These are phyloP conservation scores for Philaenus spumarius DNA, from an alignment of 1,140 invertebrate genomes.

Conservation along the genomic window DNA sequence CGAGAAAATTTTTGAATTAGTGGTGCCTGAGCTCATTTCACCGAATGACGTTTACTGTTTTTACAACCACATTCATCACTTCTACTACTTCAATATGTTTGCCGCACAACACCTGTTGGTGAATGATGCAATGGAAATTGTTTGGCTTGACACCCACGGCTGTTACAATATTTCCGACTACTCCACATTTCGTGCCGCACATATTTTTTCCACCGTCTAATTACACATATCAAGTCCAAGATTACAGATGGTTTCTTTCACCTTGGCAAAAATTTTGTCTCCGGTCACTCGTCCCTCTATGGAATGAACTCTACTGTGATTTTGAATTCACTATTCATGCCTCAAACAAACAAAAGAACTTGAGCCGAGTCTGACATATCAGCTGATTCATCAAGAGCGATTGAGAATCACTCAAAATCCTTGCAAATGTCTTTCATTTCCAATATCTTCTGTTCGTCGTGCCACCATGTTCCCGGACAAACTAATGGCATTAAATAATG, in stretches of 20 bases:
- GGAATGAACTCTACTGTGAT: constrained; percentile 27
- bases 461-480: constrained; percentile 28
- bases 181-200: constrained; percentile 30
- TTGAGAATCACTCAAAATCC: too few relatives aligned
- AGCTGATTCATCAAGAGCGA: too few relatives aligned
- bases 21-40: constrained; percentile 32
- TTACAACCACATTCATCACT: too few relatives aligned
- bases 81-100: constrained; percentile 29
- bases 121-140: too few relatives aligned
- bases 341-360: too few relatives aligned
- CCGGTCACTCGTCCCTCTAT: constrained; percentile 33
- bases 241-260: constrained; percentile 24
- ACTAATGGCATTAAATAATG: too few relatives aligned
- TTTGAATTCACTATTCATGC: too few relatives aligned
- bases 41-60: constrained; percentile 35
- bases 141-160: constrained; percentile 31
- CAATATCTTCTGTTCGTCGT: constrained; percentile 31
- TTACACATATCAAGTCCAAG: constrained; percentile 25
- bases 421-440: constrained; percentile 29
- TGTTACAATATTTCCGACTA: constrained; percentile 29
- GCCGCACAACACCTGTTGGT: too few relatives aligned
- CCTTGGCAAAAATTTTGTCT: constrained; percentile 30
- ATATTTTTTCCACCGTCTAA: constrained; percentile 36
- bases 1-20: constrained; percentile 35
- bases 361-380: too few relatives aligned